Conservation (phyloP, 2,797 vertebrate genomes). For the Pagetopsis macropterus region DNA sequence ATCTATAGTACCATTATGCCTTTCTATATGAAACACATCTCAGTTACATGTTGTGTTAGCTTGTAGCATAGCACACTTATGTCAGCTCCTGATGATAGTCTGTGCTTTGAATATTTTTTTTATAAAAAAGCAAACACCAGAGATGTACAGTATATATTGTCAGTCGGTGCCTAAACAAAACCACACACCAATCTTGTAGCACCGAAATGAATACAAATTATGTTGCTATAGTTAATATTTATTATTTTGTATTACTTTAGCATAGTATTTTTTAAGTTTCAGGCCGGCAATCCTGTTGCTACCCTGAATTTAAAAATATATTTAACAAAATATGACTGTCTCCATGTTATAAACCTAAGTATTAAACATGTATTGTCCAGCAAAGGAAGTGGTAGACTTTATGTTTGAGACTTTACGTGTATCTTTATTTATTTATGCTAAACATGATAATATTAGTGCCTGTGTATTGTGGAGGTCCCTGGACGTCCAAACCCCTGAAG, state of each 20-base stretch:
- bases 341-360: slow-evolving; percentile 12
- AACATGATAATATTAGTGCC: slow-evolving; percentile 63
- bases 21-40: slow-evolving; percentile 50
- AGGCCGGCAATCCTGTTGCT: background rate
- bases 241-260: background rate
- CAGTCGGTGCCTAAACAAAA: slow-evolving; percentile 46
- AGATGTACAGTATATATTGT: slow-evolving; percentile 41
- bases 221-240: slow-evolving; percentile 3
- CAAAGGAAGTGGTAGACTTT: slow-evolving; percentile 16
- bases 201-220: slow-evolving; percentile 27
- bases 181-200: slow-evolving; percentile 34
- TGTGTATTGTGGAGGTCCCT: slow-evolving; percentile 69
- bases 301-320: background rate
- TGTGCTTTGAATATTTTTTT: slow-evolving; percentile 32
- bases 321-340: slow-evolving; percentile 9
- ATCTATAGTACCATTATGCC: slow-evolving; percentile 57
- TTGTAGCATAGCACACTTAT: slow-evolving; percentile 52
- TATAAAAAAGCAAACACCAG: slow-evolving; percentile 40
- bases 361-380: slow-evolving; percentile 2
- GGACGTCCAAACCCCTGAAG: slow-evolving; percentile 31
- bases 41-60: slow-evolving; percentile 42
- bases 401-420: slow-evolving; percentile 24
- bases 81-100: slow-evolving; percentile 28
- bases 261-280: background rate
- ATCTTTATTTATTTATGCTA: slow-evolving; percentile 27